Evolutionary conservation across 2,113 vertebrate genomes (phyloP).

Genomic region (Monopterus albus): DNA sequence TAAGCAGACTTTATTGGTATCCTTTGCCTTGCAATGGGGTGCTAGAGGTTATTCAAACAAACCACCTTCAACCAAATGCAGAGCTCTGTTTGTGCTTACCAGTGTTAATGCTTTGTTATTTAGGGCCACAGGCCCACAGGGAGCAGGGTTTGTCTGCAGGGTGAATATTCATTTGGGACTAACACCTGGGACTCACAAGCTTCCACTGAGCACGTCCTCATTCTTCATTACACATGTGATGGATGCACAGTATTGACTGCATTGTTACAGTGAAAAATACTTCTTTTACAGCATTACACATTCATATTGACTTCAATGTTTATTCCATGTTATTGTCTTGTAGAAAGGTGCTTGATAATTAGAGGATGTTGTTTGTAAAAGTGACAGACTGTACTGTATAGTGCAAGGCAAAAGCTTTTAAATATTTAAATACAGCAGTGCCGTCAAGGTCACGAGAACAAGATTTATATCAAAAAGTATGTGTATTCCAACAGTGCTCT

Average conservation of each 20-base stretch:
- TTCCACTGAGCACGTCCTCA: constrained; percentile 22
- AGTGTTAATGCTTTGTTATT: constrained; percentile 68
- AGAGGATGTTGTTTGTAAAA: background rate
- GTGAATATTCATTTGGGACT: constrained; percentile 89
- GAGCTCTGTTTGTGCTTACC: constrained; percentile 63
- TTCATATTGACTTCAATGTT: too few relatives aligned
- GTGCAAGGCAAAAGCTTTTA: background rate
- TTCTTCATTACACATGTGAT: constrained; percentile 42
- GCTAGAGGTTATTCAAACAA: constrained; percentile 77
- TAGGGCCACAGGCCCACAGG: constrained; percentile 71
- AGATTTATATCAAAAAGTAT: background rate
- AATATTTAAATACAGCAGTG: constrained; percentile 9
- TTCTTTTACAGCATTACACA: too few relatives aligned
- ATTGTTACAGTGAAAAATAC: constrained; percentile 58
- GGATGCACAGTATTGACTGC: constrained; percentile 43
- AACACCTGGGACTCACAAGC: constrained; percentile 86
- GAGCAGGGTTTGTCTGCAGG: constrained; percentile 77
- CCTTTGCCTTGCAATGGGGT: constrained; percentile 44
- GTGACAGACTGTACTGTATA: too few relatives aligned
- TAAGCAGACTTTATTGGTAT: constrained; percentile 71
- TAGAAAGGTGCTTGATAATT: constrained; percentile 2
- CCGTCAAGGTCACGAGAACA: background rate
- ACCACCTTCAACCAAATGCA: constrained; percentile 48
- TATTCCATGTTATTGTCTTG: constrained; percentile 4
- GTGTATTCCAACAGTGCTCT: background rate